A percentile compares a stretch with the other conserved stretches of the same genome.
Conservation (phyloP, 2,888 invertebrate species). For the Mesorhabditis sp. region DNA sequence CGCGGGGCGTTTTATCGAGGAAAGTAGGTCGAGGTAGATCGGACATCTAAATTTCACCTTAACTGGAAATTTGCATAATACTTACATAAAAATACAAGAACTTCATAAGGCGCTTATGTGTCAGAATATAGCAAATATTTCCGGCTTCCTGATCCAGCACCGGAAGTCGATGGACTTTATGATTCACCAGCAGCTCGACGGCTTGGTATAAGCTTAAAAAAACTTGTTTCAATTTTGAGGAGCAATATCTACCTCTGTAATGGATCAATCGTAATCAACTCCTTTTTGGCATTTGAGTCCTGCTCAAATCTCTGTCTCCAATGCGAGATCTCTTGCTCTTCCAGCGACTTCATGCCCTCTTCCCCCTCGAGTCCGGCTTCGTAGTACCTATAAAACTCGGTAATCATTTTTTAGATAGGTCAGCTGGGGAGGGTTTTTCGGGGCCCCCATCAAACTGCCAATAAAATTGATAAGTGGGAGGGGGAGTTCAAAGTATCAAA, state of each 20-base stretch:
- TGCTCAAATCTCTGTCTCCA: slow-evolving; percentile 60
- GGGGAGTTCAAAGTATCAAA: not conserved
- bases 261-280: slow-evolving; percentile 62
- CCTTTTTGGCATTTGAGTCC: slow-evolving; percentile 51
- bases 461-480: not conserved
- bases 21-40: slow-evolving; percentile 56
- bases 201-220: slow-evolving; percentile 58
- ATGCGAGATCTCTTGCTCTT: slow-evolving; percentile 63
- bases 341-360: slow-evolving; percentile 61
- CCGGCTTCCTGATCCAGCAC: slow-evolving; percentile 62
- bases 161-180: slow-evolving; percentile 62
- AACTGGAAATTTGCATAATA: slow-evolving; percentile 7
- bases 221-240: slow-evolving; percentile 7
- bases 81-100: slow-evolving; percentile 63
- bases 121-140: slow-evolving; percentile 64
- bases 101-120: slow-evolving; percentile 64
- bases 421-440: not conserved
- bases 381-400: slow-evolving; percentile 43
- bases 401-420: not conserved
- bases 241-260: slow-evolving; percentile 59
- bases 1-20: slow-evolving; percentile 53
- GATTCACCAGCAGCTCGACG: slow-evolving; percentile 60
- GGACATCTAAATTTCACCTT: slow-evolving; percentile 43
- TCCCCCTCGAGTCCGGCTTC: slow-evolving; percentile 44
- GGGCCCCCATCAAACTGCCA: not conserved